Evolutionary conservation across 2,888 invertebrate genomes (phyloP), one percentile per base, ranked within the genome.

Genomic region (Selenia dentaria): DNA sequence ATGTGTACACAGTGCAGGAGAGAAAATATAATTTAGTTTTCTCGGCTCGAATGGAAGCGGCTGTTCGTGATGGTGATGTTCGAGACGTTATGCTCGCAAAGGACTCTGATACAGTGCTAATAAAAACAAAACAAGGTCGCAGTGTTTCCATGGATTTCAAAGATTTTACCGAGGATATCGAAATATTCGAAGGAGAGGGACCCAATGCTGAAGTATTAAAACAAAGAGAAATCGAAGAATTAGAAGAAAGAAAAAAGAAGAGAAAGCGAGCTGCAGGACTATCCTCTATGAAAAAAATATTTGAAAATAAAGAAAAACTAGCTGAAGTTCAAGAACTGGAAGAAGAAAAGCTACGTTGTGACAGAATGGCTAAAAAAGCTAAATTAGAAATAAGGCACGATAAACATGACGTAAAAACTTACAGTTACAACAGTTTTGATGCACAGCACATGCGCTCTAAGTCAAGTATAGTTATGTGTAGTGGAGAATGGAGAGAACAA

Each of bases 31-130:
- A 94, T 64, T 92, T 96, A 57, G 94, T 96, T 28, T 93, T 96
- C 61, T 93, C 95, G 2, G 94, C 95, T 24, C 92, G 92, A 47
- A 91, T 96, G 69, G 96, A 96, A 75, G 93, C 94, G 6, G 95
- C 96, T 2, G 94, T 96, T 34, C 89, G 95, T 12, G 94, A 95
- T 62, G 95, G 96, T 39, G 95, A 95, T 60, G 94, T 96, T 20
- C 92, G 93, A 45, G 95, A 95, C 67, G 94, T 96, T 1, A 93
- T 96, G 92, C 84, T 96, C 10, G 95, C 95, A 2, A 94, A 95
- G 64, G 94, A 95, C 70, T 93, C 94, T 38, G 95, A 95, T 70
- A 95, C 94, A 50, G 93, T 95, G 53, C 80, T 95, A 11, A 92
- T 96, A 9, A 93, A 95, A 80, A 87, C 94, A 60, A 94, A 93